Evolutionary conservation across 2,113 vertebrate species (phyloP).

Genomic region (Sminthopsis crassicaudata): DNA sequence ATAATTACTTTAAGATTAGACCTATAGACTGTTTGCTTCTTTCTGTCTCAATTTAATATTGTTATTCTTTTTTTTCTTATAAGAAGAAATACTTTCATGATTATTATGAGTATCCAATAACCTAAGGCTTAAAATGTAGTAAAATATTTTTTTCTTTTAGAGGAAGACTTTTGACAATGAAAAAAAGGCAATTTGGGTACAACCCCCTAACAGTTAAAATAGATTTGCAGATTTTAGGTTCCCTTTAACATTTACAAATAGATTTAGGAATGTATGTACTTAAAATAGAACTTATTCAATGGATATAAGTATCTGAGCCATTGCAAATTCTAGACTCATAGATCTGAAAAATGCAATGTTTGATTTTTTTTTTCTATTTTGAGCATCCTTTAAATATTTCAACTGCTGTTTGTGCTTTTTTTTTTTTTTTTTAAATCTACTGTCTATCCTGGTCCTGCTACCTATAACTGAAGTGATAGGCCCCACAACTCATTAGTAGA

Average conservation of each 20-base stretch:
- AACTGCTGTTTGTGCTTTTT: neutral
- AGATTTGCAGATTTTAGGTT: neutral
- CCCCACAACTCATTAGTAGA: constrained; percentile 48
- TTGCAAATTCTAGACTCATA: constrained; percentile 13
- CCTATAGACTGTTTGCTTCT: neutral
- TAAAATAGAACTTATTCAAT: constrained; percentile 25
- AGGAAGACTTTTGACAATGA: neutral
- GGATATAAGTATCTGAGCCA: neutral
- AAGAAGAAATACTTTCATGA: neutral
- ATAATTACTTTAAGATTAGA: constrained; percentile 26
- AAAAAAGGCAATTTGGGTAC: constrained; percentile 5
- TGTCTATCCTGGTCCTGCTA: constrained; percentile 42
- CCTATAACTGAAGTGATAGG: constrained; percentile 48
- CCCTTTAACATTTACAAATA: constrained; percentile 9
- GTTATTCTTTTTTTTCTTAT: constrained; percentile 40
- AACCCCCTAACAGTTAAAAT: constrained; percentile 20
- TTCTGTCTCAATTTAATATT: neutral
- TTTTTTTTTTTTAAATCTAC: constrained; percentile 45
- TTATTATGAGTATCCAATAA: neutral
- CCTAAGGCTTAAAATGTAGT: neutral
- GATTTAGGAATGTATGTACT: neutral
- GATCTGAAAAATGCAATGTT: constrained; percentile 36
- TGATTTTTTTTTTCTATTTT: neutral
- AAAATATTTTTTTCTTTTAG: neutral
- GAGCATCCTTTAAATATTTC: constrained; percentile 12